Evolutionary conservation across 2,888 invertebrate species (phyloP), one percentile per base, ranked within the genome.

Genomic region (Perizoma affinitatum): DNA sequence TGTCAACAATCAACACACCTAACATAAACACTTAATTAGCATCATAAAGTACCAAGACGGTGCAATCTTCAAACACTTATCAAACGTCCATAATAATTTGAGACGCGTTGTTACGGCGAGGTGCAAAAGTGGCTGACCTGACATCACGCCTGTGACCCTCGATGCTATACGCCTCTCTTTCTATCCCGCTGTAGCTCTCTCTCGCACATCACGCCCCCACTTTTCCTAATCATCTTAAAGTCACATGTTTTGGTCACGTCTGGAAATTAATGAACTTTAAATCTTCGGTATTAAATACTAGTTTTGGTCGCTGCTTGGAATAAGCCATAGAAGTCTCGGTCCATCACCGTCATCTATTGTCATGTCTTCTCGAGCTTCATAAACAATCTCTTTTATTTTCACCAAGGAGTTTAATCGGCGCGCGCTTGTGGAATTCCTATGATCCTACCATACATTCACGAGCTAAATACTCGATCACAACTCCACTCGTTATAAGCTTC

Each of bases 121-220:
- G 93, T 92, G 90, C 93, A 93, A 93, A 92, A 92, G 92, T 91
- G 92, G 90, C 90, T 92, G 91, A 92, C 92, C 93, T 92, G 89
- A 90, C 92, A 92, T 93, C 93, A 93, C 93, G 93, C 88, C 81
- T 87, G 88, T 90, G 93, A 92, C 93, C 93, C 90, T 86, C 81
- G 77, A 75, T 71, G 73, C 54, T 75, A 71, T 73, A 68, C 68
- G 65, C 80, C 69, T 88, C 88, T 73, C 83, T 67, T 72, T 90
- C 86, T 67, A 80, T 68, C 86, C 57, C 71, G 66, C 65, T 66
- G 63, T 62, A 78, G 69, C 72, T 87, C 89, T 80, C 87, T 57
- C 80, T 92, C 83, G 70, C 84, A 79, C 91, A 89, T 91, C 92
- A 91, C 92, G 91, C 89, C 90, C 92, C 88, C 87, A 88, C 89